Conservation (phyloP, 2,797 vertebrate species). For the Microctenopoma lineatum region DNA sequence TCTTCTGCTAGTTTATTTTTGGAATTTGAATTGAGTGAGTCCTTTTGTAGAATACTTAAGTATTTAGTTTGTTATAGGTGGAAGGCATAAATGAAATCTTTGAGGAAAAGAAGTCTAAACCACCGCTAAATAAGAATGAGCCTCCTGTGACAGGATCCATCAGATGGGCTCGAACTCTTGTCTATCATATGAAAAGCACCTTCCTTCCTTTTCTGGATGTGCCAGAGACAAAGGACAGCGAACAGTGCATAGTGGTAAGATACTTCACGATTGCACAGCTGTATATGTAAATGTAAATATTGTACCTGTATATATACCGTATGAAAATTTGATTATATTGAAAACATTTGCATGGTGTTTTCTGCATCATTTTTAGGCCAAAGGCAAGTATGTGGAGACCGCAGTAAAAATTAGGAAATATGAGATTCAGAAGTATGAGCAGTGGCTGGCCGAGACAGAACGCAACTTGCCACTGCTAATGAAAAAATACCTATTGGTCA, state of each 20-base stretch:
- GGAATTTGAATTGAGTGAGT: not conserved
- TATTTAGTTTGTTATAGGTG: slow-evolving; percentile 79
- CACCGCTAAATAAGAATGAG: slow-evolving; percentile 86
- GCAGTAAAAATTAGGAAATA: slow-evolving; percentile 84
- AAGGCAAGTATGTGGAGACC: slow-evolving; percentile 84
- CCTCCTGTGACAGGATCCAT: slow-evolving; percentile 91
- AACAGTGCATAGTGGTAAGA: slow-evolving; percentile 83
- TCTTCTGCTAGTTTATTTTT: not conserved
- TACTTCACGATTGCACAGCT: not conserved
- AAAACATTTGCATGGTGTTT: slow-evolving; percentile 2
- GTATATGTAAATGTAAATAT: slow-evolving; percentile 1
- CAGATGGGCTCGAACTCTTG: slow-evolving; percentile 88
- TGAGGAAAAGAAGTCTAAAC: slow-evolving; percentile 81
- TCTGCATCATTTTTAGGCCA: slow-evolving; percentile 81
- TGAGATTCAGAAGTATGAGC: slow-evolving; percentile 80
- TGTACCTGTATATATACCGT: not conserved
- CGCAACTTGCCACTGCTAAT: slow-evolving; percentile 80
- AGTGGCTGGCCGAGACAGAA: slow-evolving; percentile 82
- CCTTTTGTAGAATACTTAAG: slow-evolving; percentile 4
- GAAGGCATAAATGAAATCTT: slow-evolving; percentile 86
- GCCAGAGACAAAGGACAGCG: slow-evolving; percentile 82
- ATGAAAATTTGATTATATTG: not conserved
- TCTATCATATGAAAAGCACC: slow-evolving; percentile 84
- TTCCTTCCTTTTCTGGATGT: slow-evolving; percentile 87
- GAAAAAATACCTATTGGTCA: slow-evolving; percentile 84